These are phyloP conservation scores for Sinocyclocheilus grahami DNA, from an alignment of 2,113 vertebrate species.

Conservation along the genomic window DNA sequence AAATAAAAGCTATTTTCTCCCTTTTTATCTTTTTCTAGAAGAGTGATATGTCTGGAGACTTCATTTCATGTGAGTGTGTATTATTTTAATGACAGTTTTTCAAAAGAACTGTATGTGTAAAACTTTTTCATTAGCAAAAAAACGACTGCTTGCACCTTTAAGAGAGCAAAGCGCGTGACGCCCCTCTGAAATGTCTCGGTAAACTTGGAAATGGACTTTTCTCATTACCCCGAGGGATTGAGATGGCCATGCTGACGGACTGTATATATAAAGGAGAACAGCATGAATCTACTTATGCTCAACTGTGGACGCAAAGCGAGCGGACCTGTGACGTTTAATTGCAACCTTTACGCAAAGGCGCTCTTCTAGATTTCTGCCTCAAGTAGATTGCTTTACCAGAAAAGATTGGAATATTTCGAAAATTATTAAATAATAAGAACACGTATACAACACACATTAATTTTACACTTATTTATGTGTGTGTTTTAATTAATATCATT, in stretches of 20 bases:
- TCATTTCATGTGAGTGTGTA: not conserved
- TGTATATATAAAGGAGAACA: slow-evolving; percentile 54
- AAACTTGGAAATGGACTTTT: slow-evolving; percentile 33
- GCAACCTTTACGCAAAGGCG: not conserved
- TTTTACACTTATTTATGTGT: not conserved
- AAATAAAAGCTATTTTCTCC: not conserved
- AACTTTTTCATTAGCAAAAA: not conserved
- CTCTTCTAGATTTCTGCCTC: not conserved
- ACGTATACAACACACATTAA: not conserved
- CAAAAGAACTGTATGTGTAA: no score
- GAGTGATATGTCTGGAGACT: not conserved
- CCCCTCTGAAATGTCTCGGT: slow-evolving; percentile 1
- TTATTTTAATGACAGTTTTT: not conserved
- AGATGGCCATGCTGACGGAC: slow-evolving; percentile 21
- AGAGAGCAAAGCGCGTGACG: not conserved
- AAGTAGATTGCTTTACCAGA: not conserved
- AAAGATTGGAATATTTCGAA: not conserved
- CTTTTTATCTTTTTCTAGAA: not conserved
- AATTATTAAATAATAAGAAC: no score
- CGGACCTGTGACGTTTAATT: slow-evolving; percentile 11
- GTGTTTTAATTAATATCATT: not conserved
- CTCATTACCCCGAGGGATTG: slow-evolving; percentile 18
- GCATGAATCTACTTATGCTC: slow-evolving; percentile 15
- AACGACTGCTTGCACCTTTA: not conserved
- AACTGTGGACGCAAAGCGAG: slow-evolving; percentile 30